Evolutionary conservation across 2,113 vertebrate species (phyloP), one percentile per base, ranked within the genome.

Genomic region (Enhydra lutris): DNA sequence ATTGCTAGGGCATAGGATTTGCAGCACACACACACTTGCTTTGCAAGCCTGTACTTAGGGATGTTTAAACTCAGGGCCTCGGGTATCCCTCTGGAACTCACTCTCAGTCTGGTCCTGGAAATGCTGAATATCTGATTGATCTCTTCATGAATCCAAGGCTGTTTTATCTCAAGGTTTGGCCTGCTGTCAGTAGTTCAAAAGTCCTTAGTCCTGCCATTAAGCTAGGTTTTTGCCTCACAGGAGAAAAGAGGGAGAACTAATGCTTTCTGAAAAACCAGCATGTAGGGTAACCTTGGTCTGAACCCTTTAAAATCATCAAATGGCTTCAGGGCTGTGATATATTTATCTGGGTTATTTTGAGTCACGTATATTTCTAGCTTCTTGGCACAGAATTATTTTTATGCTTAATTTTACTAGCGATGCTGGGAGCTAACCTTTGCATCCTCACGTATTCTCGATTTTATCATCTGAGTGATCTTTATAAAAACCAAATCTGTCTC

Each of bases 331-430:
- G 17, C 7, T 89, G 52, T 50, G 74, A 47, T 55, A 85, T 84
- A 67, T 42, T 88, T 65, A 83, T 84, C 31, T 80, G 57, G 69
- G 69, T 95, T 94, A 93, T 88, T 92, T 81, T 90, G 50, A 93
- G 61, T 2, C 59, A 92, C 7, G 59, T 59, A 14, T 50, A 81
- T 81, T 94, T 87, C 26, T 3, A 52, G 47, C 80, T 84, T 50
- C 24, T 89, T 79, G 39, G 13, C n/a, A 76, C 42, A 63, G 73
- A 29, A 59, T 89, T 95, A 74, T 52, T 91, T 57, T 86, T 92
- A 90, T 29, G 65, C 11, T 90, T 90, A 83, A 88, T 87, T 78
- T 97, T 79, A 79, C 47, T 74, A 95, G 31, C 39, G 82, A 39
- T 42, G 65, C 63, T 93, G 78, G 55, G 20, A 96, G 47, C 26